Conservation (phyloP, 2,113 vertebrate genomes). For the Gadus chalcogrammus region DNA sequence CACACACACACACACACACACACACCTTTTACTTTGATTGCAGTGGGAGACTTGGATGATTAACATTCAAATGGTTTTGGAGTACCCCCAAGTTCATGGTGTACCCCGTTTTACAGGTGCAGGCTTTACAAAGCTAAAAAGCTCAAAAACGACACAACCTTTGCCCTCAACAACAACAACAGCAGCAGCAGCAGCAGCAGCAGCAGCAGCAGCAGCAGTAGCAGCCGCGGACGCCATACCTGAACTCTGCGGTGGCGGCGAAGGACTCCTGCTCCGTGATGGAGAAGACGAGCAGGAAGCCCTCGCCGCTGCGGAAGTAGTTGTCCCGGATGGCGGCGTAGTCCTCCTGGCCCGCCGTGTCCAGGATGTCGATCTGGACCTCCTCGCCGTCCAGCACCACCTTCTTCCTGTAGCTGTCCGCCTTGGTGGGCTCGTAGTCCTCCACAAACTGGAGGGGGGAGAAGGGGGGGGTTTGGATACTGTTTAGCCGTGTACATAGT, state of each 20-base stretch:
- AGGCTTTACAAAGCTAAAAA: no score
- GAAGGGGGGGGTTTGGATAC: neutral
- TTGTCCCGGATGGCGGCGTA: conserved; percentile 98
- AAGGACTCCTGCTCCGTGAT: conserved; percentile 96
- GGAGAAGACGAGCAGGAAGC: conserved; percentile 95
- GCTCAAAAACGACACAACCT: neutral
- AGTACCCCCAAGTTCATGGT: neutral
- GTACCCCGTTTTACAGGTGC: neutral
- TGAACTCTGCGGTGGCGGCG: conserved; percentile 87
- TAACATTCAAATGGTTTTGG: no score
- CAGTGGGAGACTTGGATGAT: neutral
- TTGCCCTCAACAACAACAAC: neutral
- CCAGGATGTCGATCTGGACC: conserved; percentile 93
- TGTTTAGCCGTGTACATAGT: neutral
- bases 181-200: neutral
- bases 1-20: no score
- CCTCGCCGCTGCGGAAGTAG: conserved; percentile 97
- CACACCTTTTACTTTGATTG: neutral
- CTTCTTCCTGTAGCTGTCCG: conserved; percentile 98
- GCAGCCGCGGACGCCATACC: conserved; percentile 59
- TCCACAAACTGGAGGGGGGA: conserved; percentile 86
- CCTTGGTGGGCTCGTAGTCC: conserved; percentile 98
- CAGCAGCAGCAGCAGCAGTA: no score
- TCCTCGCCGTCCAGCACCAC: conserved; percentile 97
- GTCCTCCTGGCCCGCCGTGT: conserved; percentile 88